A percentile compares a stretch with the other conserved stretches of the same genome.
These are phyloP conservation scores for Cyphomyrus plagiostoma DNA, from an alignment of 2,113 vertebrate species.

Conservation along the genomic window DNA sequence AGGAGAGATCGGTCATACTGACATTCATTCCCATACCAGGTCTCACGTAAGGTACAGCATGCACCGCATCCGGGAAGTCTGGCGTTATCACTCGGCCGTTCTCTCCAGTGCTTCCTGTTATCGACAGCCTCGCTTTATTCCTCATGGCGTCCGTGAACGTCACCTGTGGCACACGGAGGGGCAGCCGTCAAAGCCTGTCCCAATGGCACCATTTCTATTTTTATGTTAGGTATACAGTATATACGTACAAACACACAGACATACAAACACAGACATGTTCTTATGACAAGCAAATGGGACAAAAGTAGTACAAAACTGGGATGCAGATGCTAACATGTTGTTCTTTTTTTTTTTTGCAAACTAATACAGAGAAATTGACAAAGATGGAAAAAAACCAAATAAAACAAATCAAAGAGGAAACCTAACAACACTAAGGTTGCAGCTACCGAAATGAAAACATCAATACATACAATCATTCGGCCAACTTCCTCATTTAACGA, in stretches of 20 bases:
- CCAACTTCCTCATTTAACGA: conserved; percentile 83
- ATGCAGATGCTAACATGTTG: conserved; percentile 52
- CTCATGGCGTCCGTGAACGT: conserved; percentile 90
- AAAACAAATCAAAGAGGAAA: conserved; percentile 41
- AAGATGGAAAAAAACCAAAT: conserved; percentile 57
- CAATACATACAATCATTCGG: conserved; percentile 68
- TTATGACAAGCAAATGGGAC: conserved; percentile 38
- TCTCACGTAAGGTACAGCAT: conserved; percentile 91
- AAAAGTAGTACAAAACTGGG: conserved; percentile 31
- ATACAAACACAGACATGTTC: conserved; percentile 43
- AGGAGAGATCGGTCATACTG: conserved; percentile 98
- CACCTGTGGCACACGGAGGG: conserved; percentile 73
- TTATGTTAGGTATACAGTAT: conserved; percentile 27
- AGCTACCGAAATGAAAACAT: conserved; percentile 57
- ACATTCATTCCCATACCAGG: conserved; percentile 98
- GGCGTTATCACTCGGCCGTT: conserved; percentile 96
- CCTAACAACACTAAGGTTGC: conserved; percentile 40
- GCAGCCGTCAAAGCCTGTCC: background rate
- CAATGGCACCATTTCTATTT: background rate
- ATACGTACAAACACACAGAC: conserved; percentile 39
- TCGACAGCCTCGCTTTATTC: conserved; percentile 93
- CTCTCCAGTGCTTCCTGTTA: conserved; percentile 97
- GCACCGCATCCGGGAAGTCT: conserved; percentile 98
- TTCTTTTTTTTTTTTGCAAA: conserved; percentile 28
- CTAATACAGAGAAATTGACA: conserved; percentile 46